Evolutionary conservation across 2,888 invertebrate genomes (phyloP), one percentile per base, ranked within the genome.

Genomic region (Stegana nigrithorax): DNA sequence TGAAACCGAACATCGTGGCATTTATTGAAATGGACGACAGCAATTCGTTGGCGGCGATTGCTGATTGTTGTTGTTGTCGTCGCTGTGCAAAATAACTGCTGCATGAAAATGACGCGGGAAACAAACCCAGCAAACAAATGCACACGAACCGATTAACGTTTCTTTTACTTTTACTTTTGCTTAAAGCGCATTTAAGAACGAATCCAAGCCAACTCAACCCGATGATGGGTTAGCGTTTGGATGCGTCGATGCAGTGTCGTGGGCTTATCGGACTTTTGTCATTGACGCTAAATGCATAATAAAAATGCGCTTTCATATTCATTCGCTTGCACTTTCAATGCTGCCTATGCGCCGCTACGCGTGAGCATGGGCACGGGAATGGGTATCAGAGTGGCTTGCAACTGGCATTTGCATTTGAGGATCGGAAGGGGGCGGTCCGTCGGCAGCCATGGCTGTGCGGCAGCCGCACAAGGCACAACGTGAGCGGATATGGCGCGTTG

Each of bases 261-360:
- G 44, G 17, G 44, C 44, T 51, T 51, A 51, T 51, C 51, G 51
- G 27, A 14, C 10, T 10, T 27, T 29, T 51, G 51, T 51, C 51
- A 51, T 51, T 51, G 51, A 78, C 80, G 80, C 73, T 78, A 75
- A 80, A 75, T 78, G 80, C 78, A 80, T 75, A 80, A 80, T 75
- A 78, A 39, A n/a, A 75, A 80, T 75, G 70, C 65, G 72, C 60
- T 65, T 67, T 73, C 29, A 65, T 71, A n/a, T n/a, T 39, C n/a
- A 17, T 14, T 39, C 14, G 39, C 39, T 39, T 39, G 39, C 39
- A 39, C 39, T 39, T 39, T 39, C 39, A 39, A 39, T 39, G 39
- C n/a, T n/a, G 14, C 39, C 14, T 39, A 39, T 10, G n/a, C n/a
- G n/a, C n/a, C n/a, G n/a, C n/a, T n/a, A n/a, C n/a, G n/a, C n/a